These are phyloP conservation scores for Drosophila villosipedis DNA, from an alignment of 2,888 invertebrate species.

Conservation along the genomic window DNA sequence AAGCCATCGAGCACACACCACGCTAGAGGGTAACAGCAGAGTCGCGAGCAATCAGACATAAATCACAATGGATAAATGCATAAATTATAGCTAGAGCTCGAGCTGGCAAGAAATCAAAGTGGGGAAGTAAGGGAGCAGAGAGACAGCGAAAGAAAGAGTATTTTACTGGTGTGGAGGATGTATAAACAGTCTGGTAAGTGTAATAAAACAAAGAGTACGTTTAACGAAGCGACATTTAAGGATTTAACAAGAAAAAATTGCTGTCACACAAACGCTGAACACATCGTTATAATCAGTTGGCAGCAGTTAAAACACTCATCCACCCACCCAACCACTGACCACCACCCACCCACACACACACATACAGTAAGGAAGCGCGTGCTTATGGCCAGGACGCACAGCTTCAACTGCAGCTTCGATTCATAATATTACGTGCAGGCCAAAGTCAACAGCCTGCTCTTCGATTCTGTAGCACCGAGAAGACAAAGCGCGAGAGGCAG, in stretches of 20 bases:
- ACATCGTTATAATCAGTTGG: slow-evolving; percentile 77
- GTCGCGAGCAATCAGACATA: slow-evolving; percentile 57
- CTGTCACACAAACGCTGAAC: slow-evolving; percentile 58
- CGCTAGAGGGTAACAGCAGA: slow-evolving; percentile 10
- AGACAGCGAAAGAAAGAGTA: neutral
- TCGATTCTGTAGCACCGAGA: slow-evolving; percentile 34
- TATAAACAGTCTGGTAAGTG: slow-evolving; percentile 29
- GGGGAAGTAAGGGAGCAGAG: neutral
- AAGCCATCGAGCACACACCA: slow-evolving; percentile 67
- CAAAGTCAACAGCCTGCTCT: slow-evolving; percentile 73
- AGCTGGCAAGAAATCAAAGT: slow-evolving; percentile 47
- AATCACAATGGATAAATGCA: slow-evolving; percentile 80
- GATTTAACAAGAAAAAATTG: slow-evolving; percentile 79
- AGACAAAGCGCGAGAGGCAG: slow-evolving; percentile 49
- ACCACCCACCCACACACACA: neutral
- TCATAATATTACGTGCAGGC: slow-evolving; percentile 71
- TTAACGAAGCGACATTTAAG: slow-evolving; percentile 74
- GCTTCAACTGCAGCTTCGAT: slow-evolving; percentile 16
- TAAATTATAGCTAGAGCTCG: slow-evolving; percentile 69
- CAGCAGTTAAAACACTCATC: slow-evolving; percentile 37
- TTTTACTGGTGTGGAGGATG: neutral
- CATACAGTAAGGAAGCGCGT: slow-evolving; percentile 36
- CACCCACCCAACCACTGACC: neutral
- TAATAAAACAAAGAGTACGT: slow-evolving; percentile 65
- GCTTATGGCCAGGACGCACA: slow-evolving; percentile 38